phyloP scores from a whole-genome alignment of 23 tunicate species.

The Trididemnum clinides region DNA sequence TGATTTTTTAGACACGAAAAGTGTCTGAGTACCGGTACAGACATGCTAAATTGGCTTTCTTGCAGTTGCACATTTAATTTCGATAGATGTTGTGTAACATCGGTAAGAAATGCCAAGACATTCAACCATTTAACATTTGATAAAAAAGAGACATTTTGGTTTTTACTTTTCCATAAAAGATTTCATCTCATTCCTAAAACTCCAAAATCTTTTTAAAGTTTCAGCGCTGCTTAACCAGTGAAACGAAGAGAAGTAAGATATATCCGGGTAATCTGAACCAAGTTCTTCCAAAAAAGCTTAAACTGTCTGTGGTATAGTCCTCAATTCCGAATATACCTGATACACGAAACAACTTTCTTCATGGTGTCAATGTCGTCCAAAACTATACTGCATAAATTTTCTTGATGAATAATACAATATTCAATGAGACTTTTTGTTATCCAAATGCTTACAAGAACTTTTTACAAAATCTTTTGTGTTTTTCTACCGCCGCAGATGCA shows the following conservation, averaged over 20 bases:
- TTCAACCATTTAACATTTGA: constrained; percentile 12
- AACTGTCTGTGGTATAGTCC: constrained; percentile 36
- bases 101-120: constrained; percentile 33
- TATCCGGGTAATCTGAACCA: constrained; percentile 29
- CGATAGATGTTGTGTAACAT: constrained; percentile 27
- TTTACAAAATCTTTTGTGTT: not conserved
- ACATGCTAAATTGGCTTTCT: constrained; percentile 18
- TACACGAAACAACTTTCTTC: constrained; percentile 31
- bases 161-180: not conserved
- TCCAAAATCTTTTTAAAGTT: not conserved
- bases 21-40: constrained; percentile 16
- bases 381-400: constrained; percentile 42
- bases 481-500: constrained; percentile 1
- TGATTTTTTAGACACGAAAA: constrained; percentile 7
- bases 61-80: constrained; percentile 22
- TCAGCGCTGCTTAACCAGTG: constrained; percentile 38
- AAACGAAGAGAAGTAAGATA: constrained; percentile 35
- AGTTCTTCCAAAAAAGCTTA: constrained; percentile 41
- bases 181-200: not conserved
- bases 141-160: not conserved
- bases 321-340: constrained; percentile 8
- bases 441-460: not conserved
- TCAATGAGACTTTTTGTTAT: not conserved
- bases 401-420: constrained; percentile 35
- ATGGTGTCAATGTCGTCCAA: constrained; percentile 28